Conservation (phyloP, 2,113 vertebrate genomes). For the Pterophyllum scalare region DNA sequence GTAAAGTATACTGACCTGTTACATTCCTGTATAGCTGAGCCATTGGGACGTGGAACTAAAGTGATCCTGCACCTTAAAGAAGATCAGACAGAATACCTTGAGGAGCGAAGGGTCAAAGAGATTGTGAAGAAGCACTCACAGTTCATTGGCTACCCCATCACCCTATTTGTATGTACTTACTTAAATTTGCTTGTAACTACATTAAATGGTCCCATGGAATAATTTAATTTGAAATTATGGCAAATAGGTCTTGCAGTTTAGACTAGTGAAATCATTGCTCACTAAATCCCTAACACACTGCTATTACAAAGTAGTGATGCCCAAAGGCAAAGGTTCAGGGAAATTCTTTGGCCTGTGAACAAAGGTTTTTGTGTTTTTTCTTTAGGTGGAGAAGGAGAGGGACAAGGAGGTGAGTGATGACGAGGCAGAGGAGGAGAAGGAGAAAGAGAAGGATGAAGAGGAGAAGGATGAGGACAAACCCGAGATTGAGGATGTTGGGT, state of each 20-base stretch:
- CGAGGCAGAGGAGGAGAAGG: conserved; percentile 84
- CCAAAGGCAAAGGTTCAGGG: background rate
- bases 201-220: background rate
- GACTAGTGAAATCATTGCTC: background rate
- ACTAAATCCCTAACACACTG: background rate
- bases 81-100: conserved; percentile 83
- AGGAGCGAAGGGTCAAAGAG: conserved; percentile 83
- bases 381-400: conserved; percentile 91
- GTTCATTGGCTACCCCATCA: conserved; percentile 87
- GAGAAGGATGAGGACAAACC: conserved; percentile 82
- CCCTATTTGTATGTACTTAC: conserved; percentile 80
- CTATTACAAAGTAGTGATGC: background rate
- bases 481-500: conserved; percentile 84
- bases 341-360: background rate
- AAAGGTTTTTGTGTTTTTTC: background rate
- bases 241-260: background rate
- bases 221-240: background rate
- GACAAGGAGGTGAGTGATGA: conserved; percentile 96
- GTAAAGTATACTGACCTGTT: background rate
- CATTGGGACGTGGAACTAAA: conserved; percentile 81
- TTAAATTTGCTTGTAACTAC: too few species aligned
- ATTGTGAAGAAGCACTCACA: conserved; percentile 87
- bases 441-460: conserved; percentile 75
- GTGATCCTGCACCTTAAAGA: conserved; percentile 85
- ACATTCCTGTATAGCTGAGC: conserved; percentile 64